Evolutionary conservation across 2,888 invertebrate genomes (phyloP), one percentile per base, ranked within the genome.

Genomic region (Heliconius erato): DNA sequence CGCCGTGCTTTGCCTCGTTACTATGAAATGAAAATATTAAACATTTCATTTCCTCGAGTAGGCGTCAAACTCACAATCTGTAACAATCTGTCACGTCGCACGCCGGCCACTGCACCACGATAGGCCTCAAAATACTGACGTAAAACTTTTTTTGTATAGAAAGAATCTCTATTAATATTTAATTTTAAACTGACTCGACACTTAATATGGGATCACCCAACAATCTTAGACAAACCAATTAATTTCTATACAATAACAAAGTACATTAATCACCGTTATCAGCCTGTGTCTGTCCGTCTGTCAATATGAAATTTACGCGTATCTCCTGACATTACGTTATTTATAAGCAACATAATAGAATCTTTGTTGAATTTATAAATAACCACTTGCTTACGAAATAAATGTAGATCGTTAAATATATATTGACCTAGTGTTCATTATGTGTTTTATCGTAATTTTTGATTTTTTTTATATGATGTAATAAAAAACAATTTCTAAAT

Each of bases 331-430:
- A 68, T 72, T 74, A 63, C 26, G 81, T 83, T 85, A 86, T 86
- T 87, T 86, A 88, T 86, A 76, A 49, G 63, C 81, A 83, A 83
- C 85, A 87, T 87, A 87, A 87, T 88, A 88, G 88, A 85, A 88
- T 87, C 87, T 85, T 88, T 88, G 87, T 88, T 87, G 83, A 86
- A 86, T 86, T 86, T 88, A 87, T 85, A 87, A 87, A 86, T 87
- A 85, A 83, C 80, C 65, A 35, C 7, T n/a, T 71, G 26, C 40
- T 9, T 9, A 7, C 28, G 72, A 86, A 84, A 84, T 86, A 86
- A 85, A 82, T 85, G 82, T 84, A 84, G 83, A 84, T 78, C 79
- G 82, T 76, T 76, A 54, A 74, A 76, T 80, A 76, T 76, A 76
- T 81, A 77, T 23, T 78, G 68, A 63, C 69, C 63, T 59, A 67